Conservation (phyloP, 2,113 vertebrate genomes). For the Hassar affinis region DNA sequence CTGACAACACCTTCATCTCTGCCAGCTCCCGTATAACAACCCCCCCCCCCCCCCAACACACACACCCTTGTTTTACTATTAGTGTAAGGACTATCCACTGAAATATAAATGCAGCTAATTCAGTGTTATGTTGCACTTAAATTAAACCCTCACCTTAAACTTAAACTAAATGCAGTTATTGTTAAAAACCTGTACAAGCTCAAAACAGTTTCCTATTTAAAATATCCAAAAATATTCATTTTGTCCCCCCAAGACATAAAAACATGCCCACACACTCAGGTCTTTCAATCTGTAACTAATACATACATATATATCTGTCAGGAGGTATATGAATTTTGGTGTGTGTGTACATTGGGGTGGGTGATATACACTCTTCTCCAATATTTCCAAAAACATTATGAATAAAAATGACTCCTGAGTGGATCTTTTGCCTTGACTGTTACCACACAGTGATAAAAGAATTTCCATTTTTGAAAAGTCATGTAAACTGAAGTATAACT, state of each 20-base stretch:
- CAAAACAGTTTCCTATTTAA: neutral
- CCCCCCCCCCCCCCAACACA: neutral
- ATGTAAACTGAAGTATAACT: no score
- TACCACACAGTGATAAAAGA: no score
- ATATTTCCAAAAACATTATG: no score
- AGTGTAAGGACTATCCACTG: neutral
- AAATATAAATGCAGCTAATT: neutral
- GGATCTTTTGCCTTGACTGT: no score
- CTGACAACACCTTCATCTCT: conserved; percentile 35
- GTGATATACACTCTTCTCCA: neutral
- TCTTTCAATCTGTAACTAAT: neutral
- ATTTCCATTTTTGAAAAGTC: no score
- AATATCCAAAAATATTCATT: neutral
- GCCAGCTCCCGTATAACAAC: conserved; percentile 15
- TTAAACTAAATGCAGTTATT: neutral
- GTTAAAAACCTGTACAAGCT: neutral
- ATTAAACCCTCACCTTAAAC: neutral
- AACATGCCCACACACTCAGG: neutral
- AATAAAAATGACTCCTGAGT: no score
- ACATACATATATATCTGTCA: neutral
- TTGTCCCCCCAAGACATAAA: neutral
- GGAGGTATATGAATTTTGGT: neutral
- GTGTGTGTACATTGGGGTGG: neutral
- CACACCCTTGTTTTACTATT: neutral
- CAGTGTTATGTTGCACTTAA: neutral